Evolutionary conservation across 2,113 vertebrate species (phyloP).

Genomic region (Pomatorhinus ruficollis): DNA sequence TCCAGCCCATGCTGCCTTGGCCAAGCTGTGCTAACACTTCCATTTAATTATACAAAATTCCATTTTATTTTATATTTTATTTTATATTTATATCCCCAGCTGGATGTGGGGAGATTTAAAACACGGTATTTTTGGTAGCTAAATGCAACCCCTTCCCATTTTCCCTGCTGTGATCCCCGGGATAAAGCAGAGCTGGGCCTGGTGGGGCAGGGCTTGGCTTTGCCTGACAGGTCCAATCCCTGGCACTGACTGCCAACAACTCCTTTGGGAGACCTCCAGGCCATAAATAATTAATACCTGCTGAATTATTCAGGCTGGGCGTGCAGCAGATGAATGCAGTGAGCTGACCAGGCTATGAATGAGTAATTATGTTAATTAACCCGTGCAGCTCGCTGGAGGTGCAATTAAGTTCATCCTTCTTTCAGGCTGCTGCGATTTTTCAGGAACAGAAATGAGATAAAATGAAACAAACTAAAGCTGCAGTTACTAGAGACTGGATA

Average conservation of each 20-base stretch:
- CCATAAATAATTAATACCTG: constrained; percentile 51
- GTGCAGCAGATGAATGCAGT: constrained; percentile 9
- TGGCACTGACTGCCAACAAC: background rate
- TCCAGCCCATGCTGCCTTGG: background rate
- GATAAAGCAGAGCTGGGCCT: background rate
- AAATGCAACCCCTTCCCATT: background rate
- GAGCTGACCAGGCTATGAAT: background rate
- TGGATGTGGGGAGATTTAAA: background rate
- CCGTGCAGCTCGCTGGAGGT: background rate
- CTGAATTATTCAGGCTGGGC: constrained; percentile 59
- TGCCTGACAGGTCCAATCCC: background rate
- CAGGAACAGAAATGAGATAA: background rate
- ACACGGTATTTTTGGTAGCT: background rate
- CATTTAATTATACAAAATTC: background rate
- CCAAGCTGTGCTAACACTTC: background rate
- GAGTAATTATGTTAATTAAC: constrained; percentile 59
- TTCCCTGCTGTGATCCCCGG: background rate
- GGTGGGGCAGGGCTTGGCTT: background rate
- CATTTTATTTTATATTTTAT: background rate
- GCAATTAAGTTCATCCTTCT: background rate
- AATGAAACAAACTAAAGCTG: background rate
- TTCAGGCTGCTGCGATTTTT: background rate
- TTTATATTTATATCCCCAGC: background rate
- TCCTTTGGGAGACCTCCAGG: background rate
- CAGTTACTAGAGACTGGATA: background rate